Percentiles rank a stretch among this genome's conserved stretches.
phyloP scores from a whole-genome alignment of 2,888 invertebrate species.

The Apamea sordens region DNA sequence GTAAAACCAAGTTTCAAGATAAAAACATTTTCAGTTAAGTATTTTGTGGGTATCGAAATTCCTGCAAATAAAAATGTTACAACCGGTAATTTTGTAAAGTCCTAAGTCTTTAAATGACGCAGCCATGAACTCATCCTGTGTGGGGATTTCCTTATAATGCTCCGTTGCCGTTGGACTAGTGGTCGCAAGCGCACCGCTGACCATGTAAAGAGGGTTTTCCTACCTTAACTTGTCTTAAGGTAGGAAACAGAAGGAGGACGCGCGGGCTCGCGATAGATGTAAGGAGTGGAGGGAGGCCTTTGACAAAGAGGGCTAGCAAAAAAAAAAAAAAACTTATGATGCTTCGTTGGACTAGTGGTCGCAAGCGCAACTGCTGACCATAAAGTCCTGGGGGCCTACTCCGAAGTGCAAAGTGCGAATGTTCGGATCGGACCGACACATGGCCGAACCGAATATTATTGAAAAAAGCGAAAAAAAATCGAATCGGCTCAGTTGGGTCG shows the following conservation, averaged over 20 bases:
- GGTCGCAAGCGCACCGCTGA: too few species aligned
- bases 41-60: neutral
- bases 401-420: too few species aligned
- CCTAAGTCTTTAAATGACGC: neutral
- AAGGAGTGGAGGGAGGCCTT: neutral
- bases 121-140: neutral
- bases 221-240: neutral
- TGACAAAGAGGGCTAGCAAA: too few species aligned
- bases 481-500: too few species aligned
- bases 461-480: too few species aligned
- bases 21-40: neutral
- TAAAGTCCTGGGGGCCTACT: too few species aligned
- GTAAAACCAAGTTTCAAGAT: neutral
- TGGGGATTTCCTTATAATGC: neutral
- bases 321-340: too few species aligned
- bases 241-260: neutral
- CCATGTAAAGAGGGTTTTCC: neutral
- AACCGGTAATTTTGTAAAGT: neutral
- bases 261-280: neutral
- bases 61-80: neutral
- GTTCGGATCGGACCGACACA: too few species aligned
- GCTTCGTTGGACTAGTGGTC: neutral
- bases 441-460: too few species aligned
- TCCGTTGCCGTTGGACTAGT: neutral
- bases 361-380: neutral